Base-by-base conservation (phyloP, 1,140 invertebrate genomes). In the Bombus affinis region DNA sequence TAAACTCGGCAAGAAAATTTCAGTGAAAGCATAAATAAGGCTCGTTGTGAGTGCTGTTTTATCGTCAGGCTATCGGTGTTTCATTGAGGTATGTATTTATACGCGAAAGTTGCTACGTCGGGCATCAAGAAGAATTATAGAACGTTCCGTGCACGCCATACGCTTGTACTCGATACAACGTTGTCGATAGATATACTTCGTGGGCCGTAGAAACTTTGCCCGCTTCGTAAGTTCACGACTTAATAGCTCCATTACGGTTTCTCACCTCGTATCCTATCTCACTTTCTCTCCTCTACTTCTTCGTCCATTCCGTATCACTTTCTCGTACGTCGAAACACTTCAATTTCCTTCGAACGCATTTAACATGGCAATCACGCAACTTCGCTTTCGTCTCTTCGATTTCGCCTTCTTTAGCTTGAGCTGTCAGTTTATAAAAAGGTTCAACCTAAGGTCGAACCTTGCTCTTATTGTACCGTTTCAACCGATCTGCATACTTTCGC, bases 181-280 rank as follows among this genome's bases (percentile, higher is more conserved):
- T 84, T 71, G 76, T 79, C 82, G 82, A 79, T 84, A 70, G 82
- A 79, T 59, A 79, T 42, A 83, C 42, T n/a, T 10, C 12, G 74
- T 15, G 62, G 70, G 47, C 32, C 37, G 74, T 78, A 73, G 83
- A 78, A 85, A 85, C 76, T 85, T 85, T 79, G 53, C 76, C 28
- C 75, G 68, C 47, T 84, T 71, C 82, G 70, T 78, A 79, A 79
- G 82, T 84, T 78, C 75, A 47, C 66, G 37, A 47, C 44, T 84
- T 84, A 79, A 84, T 84, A 84, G 75, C 66, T 84, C 82, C 82
- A 84, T 84, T 84, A 84, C 75, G 35, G 71, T 84, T 79, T 84
- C 82, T 78, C 74, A 32, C 83, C 75, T 72, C 22, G 75, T 57
- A 18, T 37, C 59, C 75, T 62, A 28, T 71, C 22, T 42, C 57